These are phyloP conservation scores for Nephrotoma flavescens DNA, from an alignment of 2,888 invertebrate species.

Conservation along the genomic window DNA sequence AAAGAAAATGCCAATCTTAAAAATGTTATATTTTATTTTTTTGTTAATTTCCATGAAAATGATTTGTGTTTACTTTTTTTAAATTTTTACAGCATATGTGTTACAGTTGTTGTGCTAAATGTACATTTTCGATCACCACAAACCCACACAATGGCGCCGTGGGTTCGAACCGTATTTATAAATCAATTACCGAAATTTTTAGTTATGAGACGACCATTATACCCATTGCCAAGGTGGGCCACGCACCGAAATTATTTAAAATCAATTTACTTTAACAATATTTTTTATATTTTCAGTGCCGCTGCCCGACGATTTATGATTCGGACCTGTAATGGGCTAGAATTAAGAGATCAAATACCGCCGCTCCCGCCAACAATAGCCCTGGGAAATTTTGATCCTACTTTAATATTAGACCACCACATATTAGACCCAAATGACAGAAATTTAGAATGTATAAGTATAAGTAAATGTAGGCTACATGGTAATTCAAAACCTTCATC, in stretches of 20 bases:
- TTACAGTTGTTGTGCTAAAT: slow-evolving; percentile 91
- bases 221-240: slow-evolving; percentile 16
- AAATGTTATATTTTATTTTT: not conserved
- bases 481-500: slow-evolving; percentile 33
- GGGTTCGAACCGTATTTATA: slow-evolving; percentile 92
- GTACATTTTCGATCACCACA: slow-evolving; percentile 96
- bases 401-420: slow-evolving; percentile 16
- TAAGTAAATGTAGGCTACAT: slow-evolving; percentile 24
- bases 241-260: not conserved
- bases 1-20: not conserved
- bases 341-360: slow-evolving; percentile 47
- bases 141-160: slow-evolving; percentile 95
- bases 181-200: slow-evolving; percentile 88
- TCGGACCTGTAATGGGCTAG: slow-evolving; percentile 62
- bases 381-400: slow-evolving; percentile 29
- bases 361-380: slow-evolving; percentile 41
- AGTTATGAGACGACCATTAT: slow-evolving; percentile 77
- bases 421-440: slow-evolving; percentile 15
- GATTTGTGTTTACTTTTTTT: not conserved
- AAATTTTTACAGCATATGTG: slow-evolving; percentile 56
- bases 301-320: slow-evolving; percentile 48
- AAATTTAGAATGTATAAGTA: slow-evolving; percentile 13
- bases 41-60: not conserved
- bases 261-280: not conserved
- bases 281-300: not conserved